Conservation (phyloP, 1,140 invertebrate genomes). For the Pantala flavescens region DNA sequence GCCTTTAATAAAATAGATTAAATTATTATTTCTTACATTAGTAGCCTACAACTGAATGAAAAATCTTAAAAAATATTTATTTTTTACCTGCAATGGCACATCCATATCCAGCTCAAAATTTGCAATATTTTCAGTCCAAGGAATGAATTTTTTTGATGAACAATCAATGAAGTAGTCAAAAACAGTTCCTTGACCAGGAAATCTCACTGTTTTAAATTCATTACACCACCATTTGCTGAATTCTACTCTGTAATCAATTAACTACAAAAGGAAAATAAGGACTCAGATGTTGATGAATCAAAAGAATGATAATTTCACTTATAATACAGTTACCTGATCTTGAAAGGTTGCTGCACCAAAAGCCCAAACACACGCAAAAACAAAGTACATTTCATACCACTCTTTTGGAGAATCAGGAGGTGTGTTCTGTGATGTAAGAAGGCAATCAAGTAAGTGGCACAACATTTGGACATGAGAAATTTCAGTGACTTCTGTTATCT, state of each 20-base stretch:
- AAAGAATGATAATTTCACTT: neutral
- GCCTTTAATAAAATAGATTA: constrained; percentile 39
- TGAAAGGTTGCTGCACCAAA: constrained; percentile 85
- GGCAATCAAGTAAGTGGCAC: constrained; percentile 77
- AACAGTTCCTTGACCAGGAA: constrained; percentile 68
- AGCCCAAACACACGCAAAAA: constrained; percentile 83
- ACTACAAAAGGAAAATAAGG: constrained; percentile 28
- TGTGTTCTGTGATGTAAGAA: constrained; percentile 67
- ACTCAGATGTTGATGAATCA: neutral
- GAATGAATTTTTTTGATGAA: constrained; percentile 72
- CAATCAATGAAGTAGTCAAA: constrained; percentile 86
- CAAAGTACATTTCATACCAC: constrained; percentile 90
- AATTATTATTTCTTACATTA: neutral
- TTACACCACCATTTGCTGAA: constrained; percentile 87
- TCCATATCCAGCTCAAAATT: constrained; percentile 75
- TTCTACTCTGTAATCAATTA: constrained; percentile 80
- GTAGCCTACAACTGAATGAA: neutral
- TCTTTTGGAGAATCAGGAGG: constrained; percentile 82
- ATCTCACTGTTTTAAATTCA: constrained; percentile 85
- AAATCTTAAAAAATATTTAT: neutral
- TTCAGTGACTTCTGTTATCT: constrained; percentile 79
- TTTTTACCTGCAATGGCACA: constrained; percentile 64
- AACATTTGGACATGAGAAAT: constrained; percentile 85
- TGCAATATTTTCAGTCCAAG: constrained; percentile 70
- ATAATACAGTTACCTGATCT: constrained; percentile 49